Base-by-base conservation (phyloP, 2,888 invertebrate species). In the Lepidochrysops patricia region DNA sequence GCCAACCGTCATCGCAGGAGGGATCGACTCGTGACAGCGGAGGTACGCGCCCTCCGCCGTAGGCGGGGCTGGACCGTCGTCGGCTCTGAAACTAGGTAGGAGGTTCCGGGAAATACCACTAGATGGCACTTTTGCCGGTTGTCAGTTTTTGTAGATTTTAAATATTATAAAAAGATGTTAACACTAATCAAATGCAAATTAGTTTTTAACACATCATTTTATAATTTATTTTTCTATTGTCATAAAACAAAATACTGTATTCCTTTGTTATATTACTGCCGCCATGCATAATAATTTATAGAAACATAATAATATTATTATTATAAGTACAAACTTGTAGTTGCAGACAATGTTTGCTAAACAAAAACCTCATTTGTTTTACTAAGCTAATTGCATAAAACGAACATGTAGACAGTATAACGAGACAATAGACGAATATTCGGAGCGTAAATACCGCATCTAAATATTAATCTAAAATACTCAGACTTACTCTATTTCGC, bases 61-160 rank as follows among this genome's bases (percentile, higher is more conserved):
- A 84, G 92, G 54, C 89, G 94, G 56, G 94, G 94, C 49, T 94
- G 94, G 94, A 94, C 94, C 3, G 94, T 94, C 56, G 91, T 94
- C 61, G 94, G 94, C 67, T 93, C 93, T 67, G 94, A 94, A 89
- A 89, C 94, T 72, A 92, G 94, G 94, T 94, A 82, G 90, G 84
- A 77, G 59, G 54, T 66, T 60, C 56, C 6, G 27, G 5, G 29
- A 13, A 2, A 15, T 26, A n/a, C 58, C 66, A 61, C 70, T 67
- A 87, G 88, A 80, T 83, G 88, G 68, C 84, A 76, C 71, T 82
- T 56, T 58, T 57, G 23, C 49, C 12, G 9, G n/a, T 43, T 26
- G 13, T 13, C 9, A 1, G n/a, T 27, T 52, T n/a, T n/a, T n/a
- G n/a, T n/a, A n/a, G n/a, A n/a, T n/a, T n/a, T n/a, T n/a, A n/a